phyloP scores from a whole-genome alignment of 2,888 invertebrate species.

The Agrochola circellaris region DNA sequence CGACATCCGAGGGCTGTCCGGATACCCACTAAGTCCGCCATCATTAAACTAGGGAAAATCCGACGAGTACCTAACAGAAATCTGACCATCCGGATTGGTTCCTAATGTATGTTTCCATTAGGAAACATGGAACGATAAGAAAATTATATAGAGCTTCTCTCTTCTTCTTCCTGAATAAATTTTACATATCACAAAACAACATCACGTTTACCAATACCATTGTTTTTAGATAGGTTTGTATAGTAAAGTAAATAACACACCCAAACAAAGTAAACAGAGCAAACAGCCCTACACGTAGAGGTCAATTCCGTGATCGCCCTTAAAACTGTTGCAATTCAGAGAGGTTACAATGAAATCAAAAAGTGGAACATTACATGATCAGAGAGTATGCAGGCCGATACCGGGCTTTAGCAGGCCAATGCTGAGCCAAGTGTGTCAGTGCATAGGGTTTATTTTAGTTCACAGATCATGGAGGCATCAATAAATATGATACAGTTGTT shows the following conservation, averaged over 20 bases:
- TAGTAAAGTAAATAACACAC: background rate
- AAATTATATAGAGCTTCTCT: background rate
- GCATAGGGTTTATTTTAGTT: slow-evolving; percentile 59
- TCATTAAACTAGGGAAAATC: background rate
- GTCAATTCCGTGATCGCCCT: slow-evolving; percentile 36
- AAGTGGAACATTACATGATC: slow-evolving; percentile 70
- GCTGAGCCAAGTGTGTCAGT: slow-evolving; percentile 56
- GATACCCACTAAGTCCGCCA: background rate
- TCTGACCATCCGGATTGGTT: background rate
- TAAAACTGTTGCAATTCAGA: slow-evolving; percentile 50
- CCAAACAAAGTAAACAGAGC: background rate
- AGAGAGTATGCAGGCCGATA: slow-evolving; percentile 64
- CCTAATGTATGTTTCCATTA: background rate
- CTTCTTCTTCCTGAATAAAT: background rate
- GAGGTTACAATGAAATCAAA: slow-evolving; percentile 54
- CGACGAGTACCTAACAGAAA: background rate
- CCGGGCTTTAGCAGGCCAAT: slow-evolving; percentile 52
- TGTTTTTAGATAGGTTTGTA: background rate
- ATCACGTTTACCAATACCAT: background rate
- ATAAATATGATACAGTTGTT: slow-evolving; percentile 52
- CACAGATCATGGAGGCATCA: slow-evolving; percentile 54
- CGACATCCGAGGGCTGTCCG: background rate
- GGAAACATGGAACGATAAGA: background rate
- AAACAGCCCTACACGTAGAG: background rate
- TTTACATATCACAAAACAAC: background rate